Evolutionary conservation across 2,797 vertebrate species (phyloP).

Genomic region (Todus mexicanus): DNA sequence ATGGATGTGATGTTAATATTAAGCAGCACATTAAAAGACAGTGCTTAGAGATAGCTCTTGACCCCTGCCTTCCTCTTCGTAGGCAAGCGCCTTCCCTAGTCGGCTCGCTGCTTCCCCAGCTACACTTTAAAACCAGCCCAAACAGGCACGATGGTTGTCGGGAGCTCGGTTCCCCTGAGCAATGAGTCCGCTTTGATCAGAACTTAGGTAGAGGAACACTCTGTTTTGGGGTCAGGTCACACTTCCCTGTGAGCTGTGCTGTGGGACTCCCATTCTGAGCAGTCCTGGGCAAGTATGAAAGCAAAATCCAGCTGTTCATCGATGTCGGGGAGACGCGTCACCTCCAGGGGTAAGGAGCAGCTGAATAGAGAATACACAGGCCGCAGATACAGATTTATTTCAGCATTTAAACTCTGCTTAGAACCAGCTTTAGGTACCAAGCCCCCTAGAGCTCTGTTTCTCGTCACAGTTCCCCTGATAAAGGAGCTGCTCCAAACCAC

Average conservation of each 20-base stretch:
- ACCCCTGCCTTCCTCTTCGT: neutral
- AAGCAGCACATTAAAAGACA: conserved; percentile 9
- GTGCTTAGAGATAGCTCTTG: neutral
- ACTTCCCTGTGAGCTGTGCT: neutral
- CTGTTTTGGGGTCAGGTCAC: neutral
- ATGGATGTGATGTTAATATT: neutral
- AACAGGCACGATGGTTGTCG: neutral
- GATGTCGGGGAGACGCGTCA: neutral
- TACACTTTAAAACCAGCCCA: neutral
- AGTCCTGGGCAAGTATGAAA: neutral
- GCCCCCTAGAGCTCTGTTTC: neutral
- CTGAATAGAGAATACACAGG: neutral
- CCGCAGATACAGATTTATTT: neutral
- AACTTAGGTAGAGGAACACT: neutral
- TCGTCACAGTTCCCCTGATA: neutral
- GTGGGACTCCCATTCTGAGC: neutral
- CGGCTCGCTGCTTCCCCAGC: neutral
- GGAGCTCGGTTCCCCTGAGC: neutral
- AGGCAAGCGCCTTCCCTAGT: neutral
- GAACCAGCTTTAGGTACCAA: neutral
- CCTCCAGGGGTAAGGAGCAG: neutral
- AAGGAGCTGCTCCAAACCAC: neutral
- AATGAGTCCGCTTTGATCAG: neutral
- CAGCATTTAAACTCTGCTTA: neutral
- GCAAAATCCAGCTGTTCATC: neutral